Evolutionary conservation across 2,797 vertebrate genomes (phyloP), one percentile per base, ranked within the genome.

Genomic region (Carduelis carduelis): DNA sequence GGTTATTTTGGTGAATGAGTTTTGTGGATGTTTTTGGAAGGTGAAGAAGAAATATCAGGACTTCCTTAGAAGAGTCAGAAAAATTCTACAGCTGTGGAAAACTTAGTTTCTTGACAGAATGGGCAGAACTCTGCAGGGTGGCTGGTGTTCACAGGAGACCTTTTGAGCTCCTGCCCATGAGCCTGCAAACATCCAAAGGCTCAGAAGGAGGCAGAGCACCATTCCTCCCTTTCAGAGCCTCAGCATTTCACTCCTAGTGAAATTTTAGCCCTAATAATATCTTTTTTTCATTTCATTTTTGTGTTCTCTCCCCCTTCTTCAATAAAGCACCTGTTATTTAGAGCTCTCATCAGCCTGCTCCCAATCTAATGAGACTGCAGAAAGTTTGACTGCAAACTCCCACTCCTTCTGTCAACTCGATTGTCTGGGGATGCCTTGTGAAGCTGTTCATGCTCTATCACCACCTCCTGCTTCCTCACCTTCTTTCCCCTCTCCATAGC

Each of bases 331-430:
- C 87, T 97, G 93, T 95, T 96, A 95, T 95, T 93, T 90, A 83
- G 94, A 88, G 79, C 50, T 81, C 82, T 95, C 93, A 93, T 95
- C 94, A 95, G 41, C 87, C 79, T 88, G 56, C 89, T 94, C 84
- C 72, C 76, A 61, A 65, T 32, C 89, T 92, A 96, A 92, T 86
- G 93, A 95, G 94, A 94, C 76, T 88, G 89, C 76, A 96, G 82
- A 96, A 95, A 95, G 91, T 95, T 96, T 95, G 68, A 82, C 85
- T 95, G 91, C 82, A 92, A 95, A 95, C 93, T 96, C 96, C 91
- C 87, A 95, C 94, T 96, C 94, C 93, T 96, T 94, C 95, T 96
- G 93, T 95, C 95, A 95, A 9, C 68, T 91, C 68, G 89, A 89
- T 87, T 91, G 85, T 96, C 96, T 95, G 79, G 96, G 93, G 82